A percentile compares a stretch with the other conserved stretches of the same genome.
Conservation (phyloP, 2,113 vertebrate genomes). For the Sorex fumeus region DNA sequence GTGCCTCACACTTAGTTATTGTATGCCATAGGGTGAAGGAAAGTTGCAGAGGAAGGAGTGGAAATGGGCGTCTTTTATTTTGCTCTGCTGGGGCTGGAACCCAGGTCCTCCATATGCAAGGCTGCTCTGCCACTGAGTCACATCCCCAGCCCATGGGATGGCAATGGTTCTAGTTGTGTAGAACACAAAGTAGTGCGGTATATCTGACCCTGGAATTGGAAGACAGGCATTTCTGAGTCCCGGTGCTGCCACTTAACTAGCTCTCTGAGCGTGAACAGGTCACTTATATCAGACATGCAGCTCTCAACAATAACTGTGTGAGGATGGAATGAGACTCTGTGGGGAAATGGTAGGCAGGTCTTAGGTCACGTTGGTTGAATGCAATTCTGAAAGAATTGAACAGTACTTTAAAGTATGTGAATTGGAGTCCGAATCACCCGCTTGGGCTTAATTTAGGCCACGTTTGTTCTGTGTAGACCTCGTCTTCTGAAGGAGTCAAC, state of each 20-base stretch:
- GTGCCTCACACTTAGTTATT: not conserved
- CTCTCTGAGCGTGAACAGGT: not conserved
- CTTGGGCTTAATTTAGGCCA: not conserved
- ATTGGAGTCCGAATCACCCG: conserved; percentile 12
- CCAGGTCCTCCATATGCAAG: too few relatives aligned
- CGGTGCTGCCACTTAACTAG: not conserved
- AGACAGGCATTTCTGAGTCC: not conserved
- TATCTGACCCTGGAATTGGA: not conserved
- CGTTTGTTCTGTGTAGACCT: not conserved
- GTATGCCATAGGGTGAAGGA: not conserved
- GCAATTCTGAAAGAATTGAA: not conserved
- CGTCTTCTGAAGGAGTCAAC: not conserved
- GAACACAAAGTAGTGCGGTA: not conserved
- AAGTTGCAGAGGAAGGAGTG: not conserved
- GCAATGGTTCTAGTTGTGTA: not conserved
- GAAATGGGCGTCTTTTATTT: too few relatives aligned
- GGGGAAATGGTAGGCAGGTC: not conserved
- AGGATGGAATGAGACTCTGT: not conserved
- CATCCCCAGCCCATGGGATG: not conserved
- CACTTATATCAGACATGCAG: not conserved
- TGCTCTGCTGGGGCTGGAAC: too few relatives aligned
- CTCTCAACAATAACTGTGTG: not conserved
- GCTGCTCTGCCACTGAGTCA: too few relatives aligned
- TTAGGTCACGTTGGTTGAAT: not conserved
- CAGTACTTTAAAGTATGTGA: not conserved